Evolutionary conservation across 1,140 invertebrate species (phyloP).

Genomic region (Prorops nasuta): DNA sequence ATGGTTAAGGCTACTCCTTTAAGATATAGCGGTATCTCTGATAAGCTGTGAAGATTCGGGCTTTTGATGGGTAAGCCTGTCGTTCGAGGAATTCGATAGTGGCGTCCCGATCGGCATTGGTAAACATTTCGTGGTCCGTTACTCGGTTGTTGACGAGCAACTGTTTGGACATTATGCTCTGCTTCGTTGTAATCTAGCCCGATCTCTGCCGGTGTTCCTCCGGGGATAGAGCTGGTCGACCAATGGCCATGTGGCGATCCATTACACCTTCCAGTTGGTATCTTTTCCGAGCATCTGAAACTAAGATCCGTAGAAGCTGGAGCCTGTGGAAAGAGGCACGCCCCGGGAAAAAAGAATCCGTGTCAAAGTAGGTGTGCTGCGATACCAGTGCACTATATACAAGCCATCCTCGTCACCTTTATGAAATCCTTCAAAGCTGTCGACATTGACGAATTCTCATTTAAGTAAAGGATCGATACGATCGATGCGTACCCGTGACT

Average conservation of each 20-base stretch:
- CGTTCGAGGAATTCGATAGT: constrained; percentile 29
- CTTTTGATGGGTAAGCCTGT: constrained; percentile 10
- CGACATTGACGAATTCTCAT: constrained; percentile 36
- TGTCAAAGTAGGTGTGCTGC: too few species aligned
- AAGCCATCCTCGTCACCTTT: too few species aligned
- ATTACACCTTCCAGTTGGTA: constrained; percentile 42
- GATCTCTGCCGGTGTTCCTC: constrained; percentile 34
- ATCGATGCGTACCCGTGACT: constrained; percentile 9
- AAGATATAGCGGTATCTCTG: constrained; percentile 3
- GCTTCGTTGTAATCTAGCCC: constrained; percentile 44
- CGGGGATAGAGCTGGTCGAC: constrained; percentile 13
- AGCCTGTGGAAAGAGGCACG: neutral
- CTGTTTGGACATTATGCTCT: constrained; percentile 42
- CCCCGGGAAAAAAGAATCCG: constrained; percentile 22
- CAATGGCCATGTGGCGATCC: constrained; percentile 39
- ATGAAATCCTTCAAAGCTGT: constrained; percentile 14
- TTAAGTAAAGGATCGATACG: constrained; percentile 28
- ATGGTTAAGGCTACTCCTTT: too few species aligned
- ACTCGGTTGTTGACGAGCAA: constrained; percentile 39
- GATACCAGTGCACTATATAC: too few species aligned
- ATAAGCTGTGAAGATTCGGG: constrained; percentile 17
- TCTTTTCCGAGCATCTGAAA: constrained; percentile 39
- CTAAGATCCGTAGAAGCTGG: constrained; percentile 29
- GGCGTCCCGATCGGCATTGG: constrained; percentile 18
- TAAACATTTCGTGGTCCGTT: constrained; percentile 30